Conservation (phyloP, 2,113 vertebrate genomes). For the Chlorodrepanis virens region DNA sequence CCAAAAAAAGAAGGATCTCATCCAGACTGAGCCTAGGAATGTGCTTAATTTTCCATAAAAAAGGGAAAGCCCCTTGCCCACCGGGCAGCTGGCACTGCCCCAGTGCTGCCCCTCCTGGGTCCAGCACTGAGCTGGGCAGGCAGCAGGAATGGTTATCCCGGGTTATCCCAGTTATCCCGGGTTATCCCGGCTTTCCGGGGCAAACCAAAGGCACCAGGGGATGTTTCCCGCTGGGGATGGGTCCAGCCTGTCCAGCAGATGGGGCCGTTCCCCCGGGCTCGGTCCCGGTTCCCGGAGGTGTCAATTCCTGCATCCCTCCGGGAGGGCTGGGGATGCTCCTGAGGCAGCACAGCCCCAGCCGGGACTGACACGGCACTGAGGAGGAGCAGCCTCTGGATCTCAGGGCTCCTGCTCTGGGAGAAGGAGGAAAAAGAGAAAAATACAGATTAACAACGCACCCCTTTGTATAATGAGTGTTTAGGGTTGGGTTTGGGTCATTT, state of each 20-base stretch:
- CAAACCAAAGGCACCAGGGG: background rate
- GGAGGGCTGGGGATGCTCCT: background rate
- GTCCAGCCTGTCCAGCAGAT: conserved; percentile 8
- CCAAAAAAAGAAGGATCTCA: too few relatives aligned
- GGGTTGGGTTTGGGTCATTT: too few relatives aligned
- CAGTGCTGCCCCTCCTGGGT: background rate
- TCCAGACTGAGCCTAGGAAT: too few relatives aligned
- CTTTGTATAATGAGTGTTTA: background rate
- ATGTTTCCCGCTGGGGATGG: background rate
- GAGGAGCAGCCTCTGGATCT: background rate
- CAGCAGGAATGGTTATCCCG: background rate
- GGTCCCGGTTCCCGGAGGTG: background rate
- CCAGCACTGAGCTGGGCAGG: background rate
- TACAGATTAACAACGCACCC: background rate
- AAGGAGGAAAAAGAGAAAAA: background rate
- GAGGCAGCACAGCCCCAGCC: background rate
- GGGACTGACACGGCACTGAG: too few relatives aligned
- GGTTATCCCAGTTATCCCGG: background rate
- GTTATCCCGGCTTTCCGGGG: background rate
- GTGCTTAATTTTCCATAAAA: too few relatives aligned
- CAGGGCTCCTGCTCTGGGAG: background rate
- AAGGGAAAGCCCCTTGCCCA: background rate
- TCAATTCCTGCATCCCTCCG: too few relatives aligned
- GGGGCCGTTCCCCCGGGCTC: background rate
- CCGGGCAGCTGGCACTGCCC: background rate